Conservation (phyloP, 1,140 invertebrate species). For the Drosophila paulistorum region DNA sequence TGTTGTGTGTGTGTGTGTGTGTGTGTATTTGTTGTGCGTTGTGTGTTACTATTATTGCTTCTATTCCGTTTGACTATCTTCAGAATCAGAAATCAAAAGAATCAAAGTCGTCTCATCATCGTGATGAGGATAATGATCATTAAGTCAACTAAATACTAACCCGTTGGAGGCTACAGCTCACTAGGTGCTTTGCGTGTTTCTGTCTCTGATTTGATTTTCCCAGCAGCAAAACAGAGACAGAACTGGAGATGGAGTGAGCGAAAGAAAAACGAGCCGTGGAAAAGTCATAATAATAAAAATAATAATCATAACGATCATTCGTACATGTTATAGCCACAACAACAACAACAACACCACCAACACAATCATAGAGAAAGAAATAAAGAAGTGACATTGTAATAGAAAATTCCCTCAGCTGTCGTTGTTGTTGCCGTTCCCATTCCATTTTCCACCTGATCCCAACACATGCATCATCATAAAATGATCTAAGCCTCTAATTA, state of each 20-base stretch:
- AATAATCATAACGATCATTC: constrained; percentile 60
- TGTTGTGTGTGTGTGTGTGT: constrained; percentile 28
- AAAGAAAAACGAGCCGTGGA: constrained; percentile 16
- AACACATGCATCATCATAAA: constrained; percentile 34
- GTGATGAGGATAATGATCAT: constrained; percentile 5
- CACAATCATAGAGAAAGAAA: neutral
- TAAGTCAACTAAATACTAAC: constrained; percentile 7
- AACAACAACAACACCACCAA: neutral
- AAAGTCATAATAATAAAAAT: constrained; percentile 60
- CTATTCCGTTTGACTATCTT: constrained; percentile 19
- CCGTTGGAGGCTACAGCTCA: constrained; percentile 21
- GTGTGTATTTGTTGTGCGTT: constrained; percentile 25
- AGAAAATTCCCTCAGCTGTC: constrained; percentile 1
- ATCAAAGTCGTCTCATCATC: constrained; percentile 42
- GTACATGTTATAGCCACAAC: constrained; percentile 23
- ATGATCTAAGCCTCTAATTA: constrained; percentile 45
- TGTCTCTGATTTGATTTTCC: constrained; percentile 47
- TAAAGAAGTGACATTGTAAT: constrained; percentile 47
- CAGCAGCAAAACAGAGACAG: constrained; percentile 6
- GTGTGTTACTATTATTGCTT: constrained; percentile 19
- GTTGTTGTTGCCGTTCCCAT: constrained; percentile 66
- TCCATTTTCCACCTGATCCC: constrained; percentile 41
- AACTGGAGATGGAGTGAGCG: neutral
- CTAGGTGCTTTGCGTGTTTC: constrained; percentile 23
- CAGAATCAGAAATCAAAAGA: constrained; percentile 68